Percentiles rank a stretch among this genome's conserved stretches.
phyloP scores from a whole-genome alignment of 2,797 vertebrate species.

The Decapterus maruadsi region DNA sequence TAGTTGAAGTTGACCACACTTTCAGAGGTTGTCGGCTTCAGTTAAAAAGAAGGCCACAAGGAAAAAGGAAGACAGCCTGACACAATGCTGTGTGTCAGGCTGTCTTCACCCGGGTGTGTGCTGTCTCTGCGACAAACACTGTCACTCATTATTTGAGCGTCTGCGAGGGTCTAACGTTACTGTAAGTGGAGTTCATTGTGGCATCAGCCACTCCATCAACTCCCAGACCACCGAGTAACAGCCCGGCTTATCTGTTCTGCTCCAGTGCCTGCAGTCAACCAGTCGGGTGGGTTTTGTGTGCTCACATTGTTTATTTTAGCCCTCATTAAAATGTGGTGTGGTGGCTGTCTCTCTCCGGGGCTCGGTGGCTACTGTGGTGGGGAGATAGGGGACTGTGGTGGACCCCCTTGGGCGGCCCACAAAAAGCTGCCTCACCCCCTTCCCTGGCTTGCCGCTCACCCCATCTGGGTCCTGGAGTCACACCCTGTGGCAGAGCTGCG shows the following conservation, averaged over 20 bases:
- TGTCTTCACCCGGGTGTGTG: background rate
- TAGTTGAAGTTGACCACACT: constrained; percentile 2
- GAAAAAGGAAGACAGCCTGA: background rate
- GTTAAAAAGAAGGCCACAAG: background rate
- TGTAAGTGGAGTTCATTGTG: constrained; percentile 41
- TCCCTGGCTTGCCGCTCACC: constrained; percentile 65
- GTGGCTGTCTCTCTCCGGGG: constrained; percentile 79
- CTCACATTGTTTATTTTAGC: constrained; percentile 82
- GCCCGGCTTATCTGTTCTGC: constrained; percentile 64
- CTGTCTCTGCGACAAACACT: constrained; percentile 5
- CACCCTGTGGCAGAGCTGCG: constrained; percentile 80
- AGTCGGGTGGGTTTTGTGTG: constrained; percentile 78
- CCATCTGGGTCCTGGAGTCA: constrained; percentile 74
- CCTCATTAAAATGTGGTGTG: constrained; percentile 82
- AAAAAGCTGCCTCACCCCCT: constrained; percentile 65
- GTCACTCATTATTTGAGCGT: constrained; percentile 16
- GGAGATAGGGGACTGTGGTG: constrained; percentile 78
- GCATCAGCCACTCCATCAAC: constrained; percentile 52
- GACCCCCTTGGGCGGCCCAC: constrained; percentile 79
- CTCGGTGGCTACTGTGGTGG: constrained; percentile 81
- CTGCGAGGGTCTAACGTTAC: constrained; percentile 13
- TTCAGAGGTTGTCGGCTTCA: background rate
- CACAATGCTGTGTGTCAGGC: background rate
- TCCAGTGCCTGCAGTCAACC: constrained; percentile 75
- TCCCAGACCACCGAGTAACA: constrained; percentile 67